Percentiles rank a stretch among this genome's conserved stretches.
Evolutionary conservation across 1,140 invertebrate species (phyloP).

Genomic region (Vanessa tameamea): DNA sequence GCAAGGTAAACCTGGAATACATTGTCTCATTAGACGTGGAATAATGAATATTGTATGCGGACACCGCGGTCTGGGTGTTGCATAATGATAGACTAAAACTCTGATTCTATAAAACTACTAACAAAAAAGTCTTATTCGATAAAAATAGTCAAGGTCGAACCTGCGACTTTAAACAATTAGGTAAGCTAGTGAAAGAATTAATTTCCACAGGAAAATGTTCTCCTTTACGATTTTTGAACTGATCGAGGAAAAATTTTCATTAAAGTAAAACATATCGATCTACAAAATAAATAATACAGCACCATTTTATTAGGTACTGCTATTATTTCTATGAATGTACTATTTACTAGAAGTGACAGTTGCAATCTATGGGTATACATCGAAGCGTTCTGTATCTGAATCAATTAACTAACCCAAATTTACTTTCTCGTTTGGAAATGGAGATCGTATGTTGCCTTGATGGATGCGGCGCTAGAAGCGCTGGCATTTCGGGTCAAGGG

Average conservation of each 20-base stretch:
- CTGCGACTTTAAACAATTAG: too few relatives aligned
- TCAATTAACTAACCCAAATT: conserved; percentile 22
- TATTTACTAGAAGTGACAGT: too few relatives aligned
- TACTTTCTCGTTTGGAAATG: conserved; percentile 16
- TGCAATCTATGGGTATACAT: not conserved
- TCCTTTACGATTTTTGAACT: too few relatives aligned
- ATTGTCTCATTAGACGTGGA: conserved; percentile 59
- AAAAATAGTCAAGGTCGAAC: too few relatives aligned
- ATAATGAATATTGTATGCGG: conserved; percentile 60
- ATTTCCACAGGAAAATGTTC: too few relatives aligned
- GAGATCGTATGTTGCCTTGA: conserved; percentile 21
- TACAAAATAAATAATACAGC: too few relatives aligned
- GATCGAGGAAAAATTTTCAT: too few relatives aligned
- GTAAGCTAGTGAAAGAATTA: too few relatives aligned
- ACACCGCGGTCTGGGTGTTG: conserved; percentile 40
- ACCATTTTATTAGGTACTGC: too few relatives aligned
- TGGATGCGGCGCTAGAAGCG: conserved; percentile 26
- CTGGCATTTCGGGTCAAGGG: conserved; percentile 28
- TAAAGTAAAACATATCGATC: too few relatives aligned
- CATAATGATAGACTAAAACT: conserved; percentile 44
- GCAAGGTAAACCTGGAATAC: conserved; percentile 60
- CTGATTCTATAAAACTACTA: conserved; percentile 13
- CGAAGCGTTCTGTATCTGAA: conserved; percentile 5
- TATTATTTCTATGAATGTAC: too few relatives aligned
- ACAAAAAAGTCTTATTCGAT: not conserved